Conservation (phyloP, 1,140 invertebrate genomes). For the Halictus rubicundus region DNA sequence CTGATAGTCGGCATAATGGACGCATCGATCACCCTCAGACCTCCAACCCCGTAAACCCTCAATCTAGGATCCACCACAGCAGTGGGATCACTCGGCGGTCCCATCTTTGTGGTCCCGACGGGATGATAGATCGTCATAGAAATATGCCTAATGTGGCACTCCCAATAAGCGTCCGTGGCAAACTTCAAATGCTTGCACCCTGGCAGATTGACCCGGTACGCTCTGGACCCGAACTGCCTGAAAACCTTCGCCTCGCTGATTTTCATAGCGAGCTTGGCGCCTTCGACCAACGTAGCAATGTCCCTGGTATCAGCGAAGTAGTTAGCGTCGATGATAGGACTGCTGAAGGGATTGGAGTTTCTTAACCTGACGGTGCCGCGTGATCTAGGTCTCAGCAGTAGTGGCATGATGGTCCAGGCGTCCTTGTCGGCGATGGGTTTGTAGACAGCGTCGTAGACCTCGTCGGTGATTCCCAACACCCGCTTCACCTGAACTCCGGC, state of each 20-base stretch:
- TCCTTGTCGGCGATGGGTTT: constrained; percentile 88
- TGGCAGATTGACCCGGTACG: constrained; percentile 87
- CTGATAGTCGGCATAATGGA: constrained; percentile 94
- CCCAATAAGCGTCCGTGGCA: constrained; percentile 89
- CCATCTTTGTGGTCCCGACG: constrained; percentile 92
- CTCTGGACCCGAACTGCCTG: constrained; percentile 88
- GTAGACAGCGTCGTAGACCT: constrained; percentile 89
- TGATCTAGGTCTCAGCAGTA: constrained; percentile 90
- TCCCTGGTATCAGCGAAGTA: constrained; percentile 91
- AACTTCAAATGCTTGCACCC: constrained; percentile 89
- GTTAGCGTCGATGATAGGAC: constrained; percentile 93
- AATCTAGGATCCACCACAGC: constrained; percentile 92
- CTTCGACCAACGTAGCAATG: constrained; percentile 89
- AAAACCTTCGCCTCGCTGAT: constrained; percentile 89
- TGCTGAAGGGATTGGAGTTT: constrained; percentile 90
- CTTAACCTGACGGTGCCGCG: constrained; percentile 88
- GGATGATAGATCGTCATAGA: constrained; percentile 94
- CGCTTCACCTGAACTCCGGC: constrained; percentile 87
- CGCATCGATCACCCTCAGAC: constrained; percentile 91
- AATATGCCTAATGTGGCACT: constrained; percentile 91
- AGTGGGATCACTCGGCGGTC: constrained; percentile 85
- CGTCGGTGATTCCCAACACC: constrained; percentile 91
- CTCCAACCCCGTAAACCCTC: constrained; percentile 88
- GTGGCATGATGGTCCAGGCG: constrained; percentile 91
- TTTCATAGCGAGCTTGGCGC: constrained; percentile 87